Evolutionary conservation across 2,113 vertebrate species (phyloP).

Genomic region (Ptyas mucosa): DNA sequence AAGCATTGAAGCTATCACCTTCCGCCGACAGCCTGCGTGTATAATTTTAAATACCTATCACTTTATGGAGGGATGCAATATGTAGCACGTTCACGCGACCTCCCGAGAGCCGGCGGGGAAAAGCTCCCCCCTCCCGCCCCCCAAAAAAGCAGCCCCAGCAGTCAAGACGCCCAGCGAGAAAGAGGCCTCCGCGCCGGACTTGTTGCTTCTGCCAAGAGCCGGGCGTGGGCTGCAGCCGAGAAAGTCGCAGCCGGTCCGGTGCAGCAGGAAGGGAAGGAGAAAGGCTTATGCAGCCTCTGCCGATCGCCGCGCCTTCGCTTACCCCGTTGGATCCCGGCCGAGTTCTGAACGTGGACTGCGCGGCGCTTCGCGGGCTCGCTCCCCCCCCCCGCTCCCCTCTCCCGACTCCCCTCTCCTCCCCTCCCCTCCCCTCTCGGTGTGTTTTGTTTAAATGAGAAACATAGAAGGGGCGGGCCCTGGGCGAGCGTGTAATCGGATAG

Average conservation of each 20-base stretch:
- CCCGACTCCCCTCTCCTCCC: too few species aligned
- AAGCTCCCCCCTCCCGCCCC: too few species aligned
- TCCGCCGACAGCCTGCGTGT: background rate
- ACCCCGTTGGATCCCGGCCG: background rate
- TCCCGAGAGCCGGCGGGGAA: too few species aligned
- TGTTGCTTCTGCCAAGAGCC: conserved; percentile 15
- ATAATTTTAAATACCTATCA: background rate
- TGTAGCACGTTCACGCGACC: background rate
- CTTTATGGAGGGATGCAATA: background rate
- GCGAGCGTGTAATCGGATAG: conserved; percentile 84
- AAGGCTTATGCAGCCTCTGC: background rate
- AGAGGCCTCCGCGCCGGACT: background rate
- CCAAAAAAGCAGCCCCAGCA: background rate
- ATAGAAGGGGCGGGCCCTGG: conserved; percentile 80
- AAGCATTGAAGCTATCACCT: background rate
- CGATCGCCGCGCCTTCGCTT: background rate
- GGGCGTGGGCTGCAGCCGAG: background rate
- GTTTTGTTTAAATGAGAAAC: conserved; percentile 46
- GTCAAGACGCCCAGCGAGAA: background rate
- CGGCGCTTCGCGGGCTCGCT: background rate
- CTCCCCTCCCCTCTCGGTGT: background rate
- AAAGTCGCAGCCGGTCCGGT: background rate
- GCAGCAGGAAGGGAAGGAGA: background rate
- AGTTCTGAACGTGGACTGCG: background rate
- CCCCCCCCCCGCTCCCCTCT: too few species aligned